A percentile compares a stretch with the other conserved stretches of the same genome.
Conservation (phyloP, 2,888 invertebrate genomes). For the Melanostoma mellinum region DNA sequence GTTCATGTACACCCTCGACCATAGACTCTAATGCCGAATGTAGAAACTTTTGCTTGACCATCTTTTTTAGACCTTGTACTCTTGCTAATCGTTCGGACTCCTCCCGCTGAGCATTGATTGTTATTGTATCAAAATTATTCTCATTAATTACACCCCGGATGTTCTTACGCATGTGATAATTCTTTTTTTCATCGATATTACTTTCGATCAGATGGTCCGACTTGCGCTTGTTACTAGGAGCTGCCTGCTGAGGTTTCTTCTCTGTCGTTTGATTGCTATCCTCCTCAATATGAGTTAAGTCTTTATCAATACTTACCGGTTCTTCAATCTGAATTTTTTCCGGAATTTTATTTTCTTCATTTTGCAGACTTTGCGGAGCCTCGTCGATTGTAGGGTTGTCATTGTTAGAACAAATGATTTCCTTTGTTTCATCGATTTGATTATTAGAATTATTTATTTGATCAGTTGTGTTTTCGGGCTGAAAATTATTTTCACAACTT, state of each 20-base stretch:
- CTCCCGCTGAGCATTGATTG: conserved; percentile 94
- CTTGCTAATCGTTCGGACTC: conserved; percentile 94
- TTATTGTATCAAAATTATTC: conserved; percentile 95
- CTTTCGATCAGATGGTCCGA: conserved; percentile 52
- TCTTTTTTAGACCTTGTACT: conserved; percentile 92
- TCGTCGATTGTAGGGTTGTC: conserved; percentile 1
- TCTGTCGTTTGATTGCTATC: conserved; percentile 10
- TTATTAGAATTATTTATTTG: no score
- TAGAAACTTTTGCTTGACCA: conserved; percentile 91
- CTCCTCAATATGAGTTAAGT: neutral
- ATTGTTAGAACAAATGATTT: neutral
- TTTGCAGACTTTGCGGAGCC: neutral
- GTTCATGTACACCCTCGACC: conserved; percentile 72
- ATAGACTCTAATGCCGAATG: conserved; percentile 86
- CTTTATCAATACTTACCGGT: conserved; percentile 38
- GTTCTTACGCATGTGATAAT: conserved; percentile 88
- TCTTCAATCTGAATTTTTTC: conserved; percentile 5
- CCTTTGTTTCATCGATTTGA: neutral
- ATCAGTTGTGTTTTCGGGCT: conserved; percentile 28
- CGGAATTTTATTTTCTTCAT: conserved; percentile 15
- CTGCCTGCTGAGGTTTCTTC: conserved; percentile 12
- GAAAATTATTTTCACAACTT: conserved; percentile 38
- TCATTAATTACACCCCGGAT: conserved; percentile 97
- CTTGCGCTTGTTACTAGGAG: conserved; percentile 48
- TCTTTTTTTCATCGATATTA: conserved; percentile 78